Conservation (phyloP, 2,797 vertebrate genomes). For the Oreochromis grahami region DNA sequence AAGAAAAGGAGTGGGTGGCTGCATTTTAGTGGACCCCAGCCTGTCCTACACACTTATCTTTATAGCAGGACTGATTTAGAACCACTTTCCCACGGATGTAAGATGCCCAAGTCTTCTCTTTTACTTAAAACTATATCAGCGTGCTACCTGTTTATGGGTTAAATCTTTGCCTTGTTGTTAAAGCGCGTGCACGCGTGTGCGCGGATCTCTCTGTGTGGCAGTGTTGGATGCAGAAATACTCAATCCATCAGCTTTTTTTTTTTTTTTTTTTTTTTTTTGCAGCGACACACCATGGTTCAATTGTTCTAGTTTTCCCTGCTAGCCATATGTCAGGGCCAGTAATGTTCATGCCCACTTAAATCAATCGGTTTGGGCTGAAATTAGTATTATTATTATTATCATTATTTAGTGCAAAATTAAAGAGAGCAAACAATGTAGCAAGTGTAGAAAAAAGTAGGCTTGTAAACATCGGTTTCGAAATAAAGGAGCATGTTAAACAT, state of each 20-base stretch:
- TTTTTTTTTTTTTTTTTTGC: background rate
- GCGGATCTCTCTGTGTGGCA: background rate
- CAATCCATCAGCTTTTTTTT: constrained; percentile 32
- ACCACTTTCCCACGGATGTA: constrained; percentile 56
- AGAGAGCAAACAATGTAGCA: background rate
- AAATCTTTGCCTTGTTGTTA: constrained; percentile 42
- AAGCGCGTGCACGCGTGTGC: constrained; percentile 8
- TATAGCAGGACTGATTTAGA: constrained; percentile 58
- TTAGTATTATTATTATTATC: accelerated
- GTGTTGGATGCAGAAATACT: constrained; percentile 54
- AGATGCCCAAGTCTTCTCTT: constrained; percentile 20
- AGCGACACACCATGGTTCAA: constrained; percentile 68
- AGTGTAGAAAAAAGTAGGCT: background rate
- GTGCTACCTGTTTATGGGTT: constrained; percentile 37
- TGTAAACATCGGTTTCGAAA: background rate
- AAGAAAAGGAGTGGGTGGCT: constrained; percentile 86
- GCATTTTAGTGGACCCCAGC: constrained; percentile 71
- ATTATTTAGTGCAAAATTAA: background rate
- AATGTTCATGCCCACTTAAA: constrained; percentile 60
- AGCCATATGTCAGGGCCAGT: constrained; percentile 80
- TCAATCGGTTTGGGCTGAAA: constrained; percentile 50
- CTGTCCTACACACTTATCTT: constrained; percentile 62
- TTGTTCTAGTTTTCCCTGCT: constrained; percentile 76
- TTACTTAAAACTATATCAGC: constrained; percentile 27
- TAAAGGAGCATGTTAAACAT: background rate